Conservation (phyloP, 2,888 invertebrate genomes). For the Orthosia cruda region DNA sequence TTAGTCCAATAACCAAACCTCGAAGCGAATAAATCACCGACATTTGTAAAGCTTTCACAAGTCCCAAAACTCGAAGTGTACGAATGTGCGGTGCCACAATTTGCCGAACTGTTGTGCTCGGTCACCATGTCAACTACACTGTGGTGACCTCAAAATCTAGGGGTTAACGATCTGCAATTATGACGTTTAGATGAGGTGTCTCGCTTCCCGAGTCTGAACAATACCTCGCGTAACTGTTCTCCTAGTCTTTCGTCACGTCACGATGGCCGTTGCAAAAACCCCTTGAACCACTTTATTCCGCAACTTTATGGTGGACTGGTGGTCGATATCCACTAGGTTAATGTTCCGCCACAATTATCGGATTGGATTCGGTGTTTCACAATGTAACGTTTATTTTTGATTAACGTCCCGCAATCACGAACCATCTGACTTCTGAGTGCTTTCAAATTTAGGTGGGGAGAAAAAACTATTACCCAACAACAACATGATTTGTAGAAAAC, state of each 20-base stretch:
- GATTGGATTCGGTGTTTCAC: slow-evolving; percentile 75
- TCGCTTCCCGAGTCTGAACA: slow-evolving; percentile 77
- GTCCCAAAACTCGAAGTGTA: slow-evolving; percentile 44
- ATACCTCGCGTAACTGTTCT: slow-evolving; percentile 79
- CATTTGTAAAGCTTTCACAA: slow-evolving; percentile 63
- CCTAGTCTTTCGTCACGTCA: slow-evolving; percentile 78
- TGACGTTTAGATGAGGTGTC: slow-evolving; percentile 72
- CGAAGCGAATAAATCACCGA: slow-evolving; percentile 55
- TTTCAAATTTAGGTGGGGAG: slow-evolving; percentile 30
- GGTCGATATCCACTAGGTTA: slow-evolving; percentile 71
- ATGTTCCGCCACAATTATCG: slow-evolving; percentile 73
- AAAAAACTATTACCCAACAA: background rate
- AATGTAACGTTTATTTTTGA: slow-evolving; percentile 68
- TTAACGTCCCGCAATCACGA: slow-evolving; percentile 69
- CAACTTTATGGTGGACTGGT: slow-evolving; percentile 68
- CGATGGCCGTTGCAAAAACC: slow-evolving; percentile 72
- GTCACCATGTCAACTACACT: slow-evolving; percentile 74
- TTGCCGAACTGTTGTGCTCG: slow-evolving; percentile 61
- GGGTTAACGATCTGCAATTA: slow-evolving; percentile 82
- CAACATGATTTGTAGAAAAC: slow-evolving; percentile 10
- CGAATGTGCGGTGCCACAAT: slow-evolving; percentile 42
- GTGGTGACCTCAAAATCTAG: slow-evolving; percentile 70
- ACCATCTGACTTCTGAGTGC: slow-evolving; percentile 53
- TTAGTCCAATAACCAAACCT: slow-evolving; percentile 47
- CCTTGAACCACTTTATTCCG: slow-evolving; percentile 72